Base-by-base conservation (phyloP, 1,140 invertebrate genomes). In the Brachionus koreanus region DNA sequence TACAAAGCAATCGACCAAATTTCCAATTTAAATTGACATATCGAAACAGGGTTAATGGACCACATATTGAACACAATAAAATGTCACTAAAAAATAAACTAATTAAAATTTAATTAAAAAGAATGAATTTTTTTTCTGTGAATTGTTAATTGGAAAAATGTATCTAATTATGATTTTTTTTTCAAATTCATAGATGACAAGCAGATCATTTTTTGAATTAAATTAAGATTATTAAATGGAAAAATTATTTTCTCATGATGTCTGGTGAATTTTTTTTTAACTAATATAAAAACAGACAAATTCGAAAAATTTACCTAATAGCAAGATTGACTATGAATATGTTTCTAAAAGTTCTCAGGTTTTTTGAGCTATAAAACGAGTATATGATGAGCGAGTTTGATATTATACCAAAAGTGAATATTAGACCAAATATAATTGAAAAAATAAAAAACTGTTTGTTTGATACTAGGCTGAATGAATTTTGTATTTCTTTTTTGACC, bases 271-370 rank as follows among this genome's bases (percentile, higher is more conserved):
- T 46, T 16, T 67, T 6, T 5, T 25, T 39, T 29, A n/a, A n/a
- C n/a, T n/a, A n/a, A 23, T 29, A 13, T 33, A 16, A 19, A 37
- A 19, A 35, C n/a, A 61, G 49, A 43, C 23, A 74, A 49, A 74
- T 29, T 29, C 3, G 39, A 74, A 19, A 4, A n/a, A 0, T 10
- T 52, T 35, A 77, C 74, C 74, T 77, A 0, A 95, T 89, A 0
- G 95, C 94, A 83, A 97, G 88, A 86, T 96, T 97, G n/a, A 95
- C 93, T 84, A 97, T 94, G 88, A 96, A 95, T 85, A 94, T 94
- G 88, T 97, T 96, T 1, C 94, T 96, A 5, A 96, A 93, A 85
- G 93, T 95, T 35, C 93, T 89, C 93, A 98, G 95, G 0, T 91
- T 90, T 37, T 92, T 92, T 86, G 95, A 95, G 19, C 93, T 89